Evolutionary conservation across 2,888 invertebrate genomes (phyloP).

Genomic region (Acrocyrtus sp.): DNA sequence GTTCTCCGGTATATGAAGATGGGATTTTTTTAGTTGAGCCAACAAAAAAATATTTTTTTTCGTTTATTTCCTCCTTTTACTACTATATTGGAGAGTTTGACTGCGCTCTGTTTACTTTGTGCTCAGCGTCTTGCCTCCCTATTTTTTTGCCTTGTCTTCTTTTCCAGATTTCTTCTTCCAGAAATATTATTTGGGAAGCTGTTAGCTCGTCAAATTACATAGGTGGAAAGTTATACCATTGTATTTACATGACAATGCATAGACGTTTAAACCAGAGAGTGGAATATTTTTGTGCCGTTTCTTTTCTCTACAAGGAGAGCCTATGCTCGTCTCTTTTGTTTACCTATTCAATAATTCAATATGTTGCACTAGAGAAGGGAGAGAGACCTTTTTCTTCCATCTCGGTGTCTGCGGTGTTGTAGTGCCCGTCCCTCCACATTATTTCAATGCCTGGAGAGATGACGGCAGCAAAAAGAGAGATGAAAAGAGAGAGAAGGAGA

Average conservation of each 20-base stretch:
- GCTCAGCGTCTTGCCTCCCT: too few species aligned
- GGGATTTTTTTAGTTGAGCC: too few species aligned
- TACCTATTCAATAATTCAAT: constrained; percentile 51
- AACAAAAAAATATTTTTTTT: too few species aligned
- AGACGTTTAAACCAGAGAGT: background rate
- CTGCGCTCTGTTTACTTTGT: too few species aligned
- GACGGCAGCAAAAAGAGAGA: background rate
- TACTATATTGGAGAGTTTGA: too few species aligned
- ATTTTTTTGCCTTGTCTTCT: background rate
- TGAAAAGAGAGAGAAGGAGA: constrained; percentile 1
- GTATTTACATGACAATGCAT: constrained; percentile 27
- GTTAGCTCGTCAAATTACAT: background rate
- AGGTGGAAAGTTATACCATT: background rate
- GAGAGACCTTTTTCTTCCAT: constrained; percentile 1
- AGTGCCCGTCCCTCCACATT: too few species aligned
- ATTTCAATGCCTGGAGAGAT: constrained; percentile 13
- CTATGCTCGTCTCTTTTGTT: constrained; percentile 23
- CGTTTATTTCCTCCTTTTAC: too few species aligned
- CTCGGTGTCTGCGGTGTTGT: constrained; percentile 16
- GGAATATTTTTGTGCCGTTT: constrained; percentile 17
- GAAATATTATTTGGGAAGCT: constrained; percentile 26
- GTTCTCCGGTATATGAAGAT: too few species aligned
- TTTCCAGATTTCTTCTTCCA: background rate
- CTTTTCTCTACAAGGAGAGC: background rate
- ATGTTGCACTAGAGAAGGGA: constrained; percentile 35